These are phyloP conservation scores for Geopemphigus sp. DNA, from an alignment of 1,140 invertebrate species.

Conservation along the genomic window DNA sequence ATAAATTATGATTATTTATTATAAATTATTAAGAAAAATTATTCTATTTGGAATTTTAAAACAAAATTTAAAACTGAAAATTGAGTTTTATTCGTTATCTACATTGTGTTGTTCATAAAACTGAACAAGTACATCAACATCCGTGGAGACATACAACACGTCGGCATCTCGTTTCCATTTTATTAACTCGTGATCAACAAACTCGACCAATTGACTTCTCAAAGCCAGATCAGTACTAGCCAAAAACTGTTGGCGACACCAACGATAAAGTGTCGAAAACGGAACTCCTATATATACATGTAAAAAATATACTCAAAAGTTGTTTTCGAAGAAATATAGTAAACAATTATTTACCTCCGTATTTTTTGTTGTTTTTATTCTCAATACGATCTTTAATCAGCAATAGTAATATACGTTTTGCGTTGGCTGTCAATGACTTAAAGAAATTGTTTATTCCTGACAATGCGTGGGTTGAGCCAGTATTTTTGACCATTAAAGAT, in stretches of 20 bases:
- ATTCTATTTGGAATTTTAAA: conserved; percentile 9
- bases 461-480: conserved; percentile 71
- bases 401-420: conserved; percentile 80
- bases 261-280: conserved; percentile 81
- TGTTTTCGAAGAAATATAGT: neutral
- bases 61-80: conserved; percentile 1
- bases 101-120: conserved; percentile 41
- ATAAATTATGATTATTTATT: conserved; percentile 10
- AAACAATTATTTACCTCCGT: conserved; percentile 63
- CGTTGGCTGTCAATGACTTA: conserved; percentile 81
- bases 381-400: conserved; percentile 78
- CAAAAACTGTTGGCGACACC: conserved; percentile 79
- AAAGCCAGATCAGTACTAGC: conserved; percentile 86
- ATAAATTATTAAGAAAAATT: conserved; percentile 4
- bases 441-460: conserved; percentile 86
- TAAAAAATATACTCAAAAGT: conserved; percentile 22
- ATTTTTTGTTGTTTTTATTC: conserved; percentile 67
- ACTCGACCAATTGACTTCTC: conserved; percentile 86
- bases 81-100: conserved; percentile 17
- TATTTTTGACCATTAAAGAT: conserved; percentile 75
- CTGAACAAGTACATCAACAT: conserved; percentile 62
- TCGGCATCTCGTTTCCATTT: conserved; percentile 75
- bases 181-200: conserved; percentile 88
- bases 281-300: conserved; percentile 69
- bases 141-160: conserved; percentile 76